These are phyloP conservation scores for Drosophila austrosaltans DNA, from an alignment of 2,888 invertebrate species.

Conservation along the genomic window DNA sequence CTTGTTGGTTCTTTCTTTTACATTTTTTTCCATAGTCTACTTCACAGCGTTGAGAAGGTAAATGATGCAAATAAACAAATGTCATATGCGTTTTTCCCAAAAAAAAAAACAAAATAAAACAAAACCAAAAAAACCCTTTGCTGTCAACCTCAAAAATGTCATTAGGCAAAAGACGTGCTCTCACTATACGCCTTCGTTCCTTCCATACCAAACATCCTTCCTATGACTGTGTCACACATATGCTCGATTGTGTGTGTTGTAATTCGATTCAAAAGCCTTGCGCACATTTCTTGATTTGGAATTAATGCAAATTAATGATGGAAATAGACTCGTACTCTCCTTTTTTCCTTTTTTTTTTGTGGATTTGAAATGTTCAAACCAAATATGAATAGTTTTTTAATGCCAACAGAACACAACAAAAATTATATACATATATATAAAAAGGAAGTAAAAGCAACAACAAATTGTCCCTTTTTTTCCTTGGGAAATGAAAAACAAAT, in stretches of 20 bases:
- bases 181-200: slow-evolving; percentile 12
- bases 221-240: slow-evolving; percentile 61
- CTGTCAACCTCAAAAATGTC: slow-evolving; percentile 82
- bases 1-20: neutral
- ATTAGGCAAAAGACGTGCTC: slow-evolving; percentile 77
- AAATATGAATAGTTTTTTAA: slow-evolving; percentile 73
- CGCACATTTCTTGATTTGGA: slow-evolving; percentile 81
- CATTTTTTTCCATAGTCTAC: slow-evolving; percentile 57
- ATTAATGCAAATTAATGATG: slow-evolving; percentile 84
- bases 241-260: slow-evolving; percentile 67
- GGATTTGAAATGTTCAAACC: slow-evolving; percentile 28
- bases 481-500: too few species aligned
- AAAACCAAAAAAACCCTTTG: slow-evolving; percentile 47
- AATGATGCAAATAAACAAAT: slow-evolving; percentile 82
- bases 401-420: slow-evolving; percentile 22
- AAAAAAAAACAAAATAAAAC: neutral
- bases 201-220: neutral
- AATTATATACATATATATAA: too few species aligned
- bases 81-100: slow-evolving; percentile 72
- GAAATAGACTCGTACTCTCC: slow-evolving; percentile 15
- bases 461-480: slow-evolving; percentile 14
- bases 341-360: neutral
- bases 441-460: neutral
- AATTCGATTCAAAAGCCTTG: slow-evolving; percentile 72
- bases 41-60: slow-evolving; percentile 70